Base-by-base conservation (phyloP, 2,113 vertebrate species). In the Panthera tigris region DNA sequence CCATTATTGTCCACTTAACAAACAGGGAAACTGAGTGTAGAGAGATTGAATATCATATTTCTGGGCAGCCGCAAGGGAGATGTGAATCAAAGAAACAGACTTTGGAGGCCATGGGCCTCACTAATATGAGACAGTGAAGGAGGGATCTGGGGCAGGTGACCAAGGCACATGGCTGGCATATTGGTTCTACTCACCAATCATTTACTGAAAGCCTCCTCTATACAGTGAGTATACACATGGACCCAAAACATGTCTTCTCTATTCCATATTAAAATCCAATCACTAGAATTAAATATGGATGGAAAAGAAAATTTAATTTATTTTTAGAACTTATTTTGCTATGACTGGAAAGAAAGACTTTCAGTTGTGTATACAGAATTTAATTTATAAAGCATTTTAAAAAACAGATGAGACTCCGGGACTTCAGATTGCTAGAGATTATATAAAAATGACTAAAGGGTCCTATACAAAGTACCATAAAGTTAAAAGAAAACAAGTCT, bases 371-470 rank as follows among this genome's bases (percentile, higher is more conserved):
- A 41, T 7, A 95, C 41, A 97, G 81, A 76, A 41, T 76, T 95
- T 39, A 86, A 48, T 93, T 97, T 88, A 94, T 39, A 95, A 95
- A 71, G 81, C 89, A 95, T 50, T 95, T 88, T 50, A 95, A 50
- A 36, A 52, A 80, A 11, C 89, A 73, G 65, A 73, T 85, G 66
- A 96, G 61, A 69, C 82, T 92, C 50, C 39, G 48, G 68, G 66
- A 65, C 29, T 86, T 39, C 2, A 89, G 29, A 87, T 89, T 89
- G 39, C 85, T 41, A 3, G 74, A 83, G 93, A 27, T 69, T 7
- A 48, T 89, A 84, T 50, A 33, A 92, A 95, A 89, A 33, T 86
- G 79, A 91, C 68, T 92, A 14, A 55, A 66, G 3, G 7, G 52
- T 29, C 85, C 81, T 74, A 89, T 61, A 92, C 81, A 84, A 96